Conservation (phyloP, 2,113 vertebrate genomes). For the Odobenus rosmarus region DNA sequence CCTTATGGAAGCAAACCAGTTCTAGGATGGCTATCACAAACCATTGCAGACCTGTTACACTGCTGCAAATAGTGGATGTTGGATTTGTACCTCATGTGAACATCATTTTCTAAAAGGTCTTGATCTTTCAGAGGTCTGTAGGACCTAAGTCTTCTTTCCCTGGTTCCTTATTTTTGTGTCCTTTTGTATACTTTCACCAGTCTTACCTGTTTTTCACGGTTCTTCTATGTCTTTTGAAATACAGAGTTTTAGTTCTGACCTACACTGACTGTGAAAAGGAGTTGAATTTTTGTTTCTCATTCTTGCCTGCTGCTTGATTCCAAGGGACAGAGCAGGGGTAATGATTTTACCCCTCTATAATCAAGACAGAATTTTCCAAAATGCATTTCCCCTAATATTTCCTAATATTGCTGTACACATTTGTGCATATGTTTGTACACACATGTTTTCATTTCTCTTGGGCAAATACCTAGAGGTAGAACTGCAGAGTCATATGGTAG, state of each 20-base stretch:
- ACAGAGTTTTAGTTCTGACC: neutral
- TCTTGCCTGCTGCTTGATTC: neutral
- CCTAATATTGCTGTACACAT: neutral
- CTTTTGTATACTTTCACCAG: neutral
- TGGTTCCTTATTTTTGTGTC: neutral
- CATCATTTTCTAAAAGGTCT: neutral
- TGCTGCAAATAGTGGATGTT: neutral
- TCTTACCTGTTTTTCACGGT: neutral
- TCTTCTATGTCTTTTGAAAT: neutral
- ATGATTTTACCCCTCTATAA: neutral
- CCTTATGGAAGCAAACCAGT: neutral
- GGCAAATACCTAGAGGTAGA: neutral
- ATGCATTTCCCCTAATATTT: neutral
- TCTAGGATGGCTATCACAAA: neutral
- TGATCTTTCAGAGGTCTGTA: neutral
- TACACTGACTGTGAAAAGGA: neutral
- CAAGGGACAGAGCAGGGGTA: neutral
- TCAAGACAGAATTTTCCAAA: conserved; percentile 7
- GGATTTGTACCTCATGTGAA: neutral
- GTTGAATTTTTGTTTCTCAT: neutral
- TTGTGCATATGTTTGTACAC: neutral
- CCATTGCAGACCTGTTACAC: neutral
- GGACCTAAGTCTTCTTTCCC: neutral
- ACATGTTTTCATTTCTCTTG: neutral
- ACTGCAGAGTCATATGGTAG: neutral